phyloP scores from a whole-genome alignment of 2,797 vertebrate species.

The Philypnodon macrostomus region DNA sequence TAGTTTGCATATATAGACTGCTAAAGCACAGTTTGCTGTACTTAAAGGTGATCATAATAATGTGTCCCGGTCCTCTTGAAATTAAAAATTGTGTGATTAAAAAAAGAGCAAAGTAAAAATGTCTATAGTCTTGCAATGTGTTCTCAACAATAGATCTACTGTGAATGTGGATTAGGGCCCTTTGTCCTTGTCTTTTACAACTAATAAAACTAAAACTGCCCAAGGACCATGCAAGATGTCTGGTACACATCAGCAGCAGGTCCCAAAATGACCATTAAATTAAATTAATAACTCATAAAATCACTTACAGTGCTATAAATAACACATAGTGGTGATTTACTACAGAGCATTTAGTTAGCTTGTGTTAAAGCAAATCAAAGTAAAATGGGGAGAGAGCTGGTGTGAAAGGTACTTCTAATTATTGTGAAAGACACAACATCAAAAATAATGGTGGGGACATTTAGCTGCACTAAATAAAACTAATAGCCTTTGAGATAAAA shows the following conservation, averaged over 20 bases:
- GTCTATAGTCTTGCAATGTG: not conserved
- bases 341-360: not conserved
- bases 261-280: conserved; percentile 1
- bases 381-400: not conserved
- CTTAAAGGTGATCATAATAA: too few relatives aligned
- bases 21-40: too few relatives aligned
- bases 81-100: not conserved
- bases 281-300: not conserved
- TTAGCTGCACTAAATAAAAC: conserved; percentile 13
- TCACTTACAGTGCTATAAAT: not conserved
- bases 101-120: not conserved
- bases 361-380: conserved; percentile 3
- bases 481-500: conserved; percentile 9
- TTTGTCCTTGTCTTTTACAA: conserved; percentile 3
- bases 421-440: conserved; percentile 4
- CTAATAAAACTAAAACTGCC: conserved; percentile 1
- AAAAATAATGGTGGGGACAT: conserved; percentile 11
- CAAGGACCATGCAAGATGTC: not conserved
- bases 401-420: conserved; percentile 2
- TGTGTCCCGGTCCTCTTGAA: too few relatives aligned
- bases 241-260: not conserved
- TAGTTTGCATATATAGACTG: too few relatives aligned
- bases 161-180: not conserved
- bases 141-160: not conserved
- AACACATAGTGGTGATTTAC: not conserved